Conservation (phyloP, 2,797 vertebrate species). For the Thaleichthys pacificus region DNA sequence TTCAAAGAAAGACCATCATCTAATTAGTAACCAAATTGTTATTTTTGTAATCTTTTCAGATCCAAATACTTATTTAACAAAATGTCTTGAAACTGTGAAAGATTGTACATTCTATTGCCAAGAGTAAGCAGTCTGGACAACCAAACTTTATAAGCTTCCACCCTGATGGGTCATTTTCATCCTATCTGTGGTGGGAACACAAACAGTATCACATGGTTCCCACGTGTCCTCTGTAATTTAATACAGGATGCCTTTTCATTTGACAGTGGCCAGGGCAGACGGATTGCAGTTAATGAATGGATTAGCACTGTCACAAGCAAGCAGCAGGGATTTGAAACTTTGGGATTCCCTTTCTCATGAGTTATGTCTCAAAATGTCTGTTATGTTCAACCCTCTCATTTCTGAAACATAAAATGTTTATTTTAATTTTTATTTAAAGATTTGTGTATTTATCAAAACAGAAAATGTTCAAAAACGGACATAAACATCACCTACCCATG, state of each 20-base stretch:
- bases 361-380: neutral
- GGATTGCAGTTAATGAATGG: neutral
- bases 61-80: neutral
- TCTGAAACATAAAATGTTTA: too few relatives aligned
- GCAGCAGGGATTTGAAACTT: neutral
- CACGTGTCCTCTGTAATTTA: neutral
- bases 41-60: neutral
- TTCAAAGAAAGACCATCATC: neutral
- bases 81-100: neutral
- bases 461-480: too few relatives aligned
- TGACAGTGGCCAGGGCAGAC: neutral
- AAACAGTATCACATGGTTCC: neutral
- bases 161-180: neutral
- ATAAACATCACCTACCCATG: neutral
- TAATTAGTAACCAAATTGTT: neutral
- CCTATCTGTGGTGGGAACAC: neutral
- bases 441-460: too few relatives aligned
- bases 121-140: too few relatives aligned
- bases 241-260: neutral
- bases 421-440: too few relatives aligned
- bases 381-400: too few relatives aligned
- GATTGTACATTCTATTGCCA: too few relatives aligned
- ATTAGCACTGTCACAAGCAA: neutral
- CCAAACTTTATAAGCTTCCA: neutral
- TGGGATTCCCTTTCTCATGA: neutral